phyloP scores from a whole-genome alignment of 2,888 invertebrate species.

The Heliconius erato region DNA sequence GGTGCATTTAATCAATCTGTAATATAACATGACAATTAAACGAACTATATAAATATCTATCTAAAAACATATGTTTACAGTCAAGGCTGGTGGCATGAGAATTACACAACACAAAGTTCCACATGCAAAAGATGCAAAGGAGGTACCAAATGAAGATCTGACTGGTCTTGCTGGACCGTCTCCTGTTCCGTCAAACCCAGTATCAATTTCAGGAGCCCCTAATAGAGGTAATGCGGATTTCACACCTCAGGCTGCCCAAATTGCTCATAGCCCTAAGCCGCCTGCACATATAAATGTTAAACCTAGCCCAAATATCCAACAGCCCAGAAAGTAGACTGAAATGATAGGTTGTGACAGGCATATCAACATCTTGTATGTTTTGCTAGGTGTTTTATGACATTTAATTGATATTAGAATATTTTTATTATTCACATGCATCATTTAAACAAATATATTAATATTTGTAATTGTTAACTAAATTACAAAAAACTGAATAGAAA shows the following conservation, averaged over 20 bases:
- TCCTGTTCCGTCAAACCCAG: conserved; percentile 91
- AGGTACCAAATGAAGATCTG: conserved; percentile 88
- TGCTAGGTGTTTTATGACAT: conserved; percentile 47
- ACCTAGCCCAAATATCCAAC: conserved; percentile 91
- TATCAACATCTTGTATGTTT: conserved; percentile 53
- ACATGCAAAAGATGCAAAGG: conserved; percentile 88
- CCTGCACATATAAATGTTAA: conserved; percentile 88
- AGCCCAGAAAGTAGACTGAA: conserved; percentile 91
- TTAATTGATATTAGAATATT: conserved; percentile 15
- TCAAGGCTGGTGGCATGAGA: conserved; percentile 97
- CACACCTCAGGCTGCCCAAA: conserved; percentile 94
- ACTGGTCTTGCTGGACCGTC: conserved; percentile 90
- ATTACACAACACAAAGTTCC: conserved; percentile 94
- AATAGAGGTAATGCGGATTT: conserved; percentile 95
- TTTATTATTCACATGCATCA: not conserved
- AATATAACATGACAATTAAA: not conserved
- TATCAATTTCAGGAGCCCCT: conserved; percentile 91
- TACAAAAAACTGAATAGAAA: not conserved
- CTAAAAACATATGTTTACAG: conserved; percentile 74
- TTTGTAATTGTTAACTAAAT: not conserved
- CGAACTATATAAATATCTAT: conserved; percentile 1
- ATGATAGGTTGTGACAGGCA: conserved; percentile 47
- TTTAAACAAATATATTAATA: not conserved
- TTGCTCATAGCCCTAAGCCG: conserved; percentile 92
- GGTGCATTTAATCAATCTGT: not conserved